phyloP scores from a whole-genome alignment of 2,797 vertebrate species.

The Mus caroli region DNA sequence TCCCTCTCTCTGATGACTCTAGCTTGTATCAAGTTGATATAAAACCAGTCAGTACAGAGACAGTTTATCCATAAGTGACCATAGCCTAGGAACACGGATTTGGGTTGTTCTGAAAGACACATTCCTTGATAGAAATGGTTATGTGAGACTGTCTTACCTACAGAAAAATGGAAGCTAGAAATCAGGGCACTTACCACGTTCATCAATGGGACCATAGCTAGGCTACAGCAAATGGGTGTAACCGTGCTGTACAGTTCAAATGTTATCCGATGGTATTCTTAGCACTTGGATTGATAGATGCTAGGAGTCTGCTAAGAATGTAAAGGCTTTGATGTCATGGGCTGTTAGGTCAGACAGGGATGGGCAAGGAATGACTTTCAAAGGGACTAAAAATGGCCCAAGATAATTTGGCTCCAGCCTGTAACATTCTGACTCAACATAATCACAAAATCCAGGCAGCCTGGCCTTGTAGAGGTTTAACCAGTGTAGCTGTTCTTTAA shows the following conservation, averaged over 20 bases:
- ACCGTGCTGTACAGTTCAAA: not conserved
- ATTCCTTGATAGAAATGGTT: not conserved
- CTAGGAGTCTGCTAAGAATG: too few species aligned
- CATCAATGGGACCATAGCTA: not conserved
- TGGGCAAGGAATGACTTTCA: not conserved
- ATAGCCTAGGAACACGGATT: not conserved
- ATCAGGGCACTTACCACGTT: not conserved
- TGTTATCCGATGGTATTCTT: not conserved
- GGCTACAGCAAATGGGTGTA: not conserved
- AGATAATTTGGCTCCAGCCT: not conserved
- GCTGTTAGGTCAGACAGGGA: not conserved
- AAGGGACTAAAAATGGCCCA: not conserved
- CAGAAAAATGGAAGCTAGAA: not conserved
- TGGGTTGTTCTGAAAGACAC: not conserved
- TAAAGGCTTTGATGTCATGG: not conserved
- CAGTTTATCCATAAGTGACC: not conserved
- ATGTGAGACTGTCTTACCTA: not conserved
- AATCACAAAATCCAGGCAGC: not conserved
- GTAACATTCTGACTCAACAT: not conserved
- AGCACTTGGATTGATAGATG: not conserved
- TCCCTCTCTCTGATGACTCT: not conserved
- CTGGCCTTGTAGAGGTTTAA: not conserved
- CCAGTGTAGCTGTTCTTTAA: not conserved
- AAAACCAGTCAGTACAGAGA: not conserved
- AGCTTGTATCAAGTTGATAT: not conserved